Percentiles rank a stretch among this genome's conserved stretches.
Conservation (phyloP, 1,140 invertebrate species). For the Aphelenchoides fujianensis region DNA sequence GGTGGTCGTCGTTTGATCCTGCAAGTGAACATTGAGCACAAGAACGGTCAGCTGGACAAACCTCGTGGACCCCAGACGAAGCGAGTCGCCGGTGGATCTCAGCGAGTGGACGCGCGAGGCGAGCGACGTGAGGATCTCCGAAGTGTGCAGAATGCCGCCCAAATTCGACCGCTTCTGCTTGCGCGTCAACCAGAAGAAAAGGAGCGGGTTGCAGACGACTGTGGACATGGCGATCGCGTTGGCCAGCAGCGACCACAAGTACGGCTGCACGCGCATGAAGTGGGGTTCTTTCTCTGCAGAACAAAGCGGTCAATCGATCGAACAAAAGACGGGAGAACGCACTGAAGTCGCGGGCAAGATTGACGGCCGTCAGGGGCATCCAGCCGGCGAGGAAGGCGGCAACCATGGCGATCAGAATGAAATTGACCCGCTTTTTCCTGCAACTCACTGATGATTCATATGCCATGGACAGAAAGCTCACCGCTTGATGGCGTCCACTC, state of each 20-base stretch:
- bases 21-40: too few species aligned
- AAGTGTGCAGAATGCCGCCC: constrained; percentile 52
- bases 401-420: constrained; percentile 61
- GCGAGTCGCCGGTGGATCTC: constrained; percentile 33
- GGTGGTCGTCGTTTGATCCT: constrained; percentile 6
- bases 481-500: constrained; percentile 55
- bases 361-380: constrained; percentile 55
- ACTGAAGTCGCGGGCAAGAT: constrained; percentile 60
- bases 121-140: constrained; percentile 53
- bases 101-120: constrained; percentile 48
- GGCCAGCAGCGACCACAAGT: constrained; percentile 57
- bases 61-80: constrained; percentile 14
- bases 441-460: too few species aligned
- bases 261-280: constrained; percentile 55
- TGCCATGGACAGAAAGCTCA: constrained; percentile 6
- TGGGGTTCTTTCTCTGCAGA: constrained; percentile 54
- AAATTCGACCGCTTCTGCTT: constrained; percentile 57
- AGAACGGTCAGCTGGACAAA: too few species aligned
- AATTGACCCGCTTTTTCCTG: constrained; percentile 58
- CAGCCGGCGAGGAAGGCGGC: constrained; percentile 56
- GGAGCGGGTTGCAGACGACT: constrained; percentile 59
- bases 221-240: constrained; percentile 61
- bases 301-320: constrained; percentile 14
- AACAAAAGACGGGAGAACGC: constrained; percentile 35
- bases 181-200: constrained; percentile 61